phyloP scores from a whole-genome alignment of 2,888 invertebrate genomes.

The Conomelus anceps region DNA sequence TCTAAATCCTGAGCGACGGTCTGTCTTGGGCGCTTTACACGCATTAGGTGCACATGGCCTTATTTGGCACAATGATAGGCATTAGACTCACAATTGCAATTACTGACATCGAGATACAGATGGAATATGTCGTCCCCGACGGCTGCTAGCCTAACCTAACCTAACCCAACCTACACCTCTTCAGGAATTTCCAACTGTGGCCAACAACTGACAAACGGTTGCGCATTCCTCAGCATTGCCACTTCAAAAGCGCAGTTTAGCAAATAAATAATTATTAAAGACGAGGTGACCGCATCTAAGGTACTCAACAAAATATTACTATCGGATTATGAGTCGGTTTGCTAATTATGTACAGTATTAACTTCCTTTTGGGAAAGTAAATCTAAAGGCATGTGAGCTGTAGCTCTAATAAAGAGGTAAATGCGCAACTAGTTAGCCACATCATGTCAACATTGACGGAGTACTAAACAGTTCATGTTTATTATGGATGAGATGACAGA shows the following conservation, averaged over 20 bases:
- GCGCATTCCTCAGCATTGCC: background rate
- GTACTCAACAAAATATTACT: too few relatives aligned
- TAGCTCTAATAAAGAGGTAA: too few relatives aligned
- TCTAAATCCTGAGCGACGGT: background rate
- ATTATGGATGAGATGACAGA: too few relatives aligned
- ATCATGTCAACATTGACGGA: too few relatives aligned
- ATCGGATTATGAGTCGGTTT: too few relatives aligned
- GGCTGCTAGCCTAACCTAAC: background rate
- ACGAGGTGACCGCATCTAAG: too few relatives aligned
- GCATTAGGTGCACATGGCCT: background rate
- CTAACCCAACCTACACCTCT: background rate
- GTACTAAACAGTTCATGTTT: too few relatives aligned
- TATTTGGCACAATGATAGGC: background rate
- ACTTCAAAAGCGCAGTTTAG: background rate
- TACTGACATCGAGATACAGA: background rate
- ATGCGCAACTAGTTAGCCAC: too few relatives aligned
- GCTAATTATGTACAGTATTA: too few relatives aligned
- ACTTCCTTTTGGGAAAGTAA: too few relatives aligned
- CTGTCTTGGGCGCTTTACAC: background rate
- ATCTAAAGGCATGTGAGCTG: too few relatives aligned
- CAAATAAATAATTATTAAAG: background rate
- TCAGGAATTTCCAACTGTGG: background rate
- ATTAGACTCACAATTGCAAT: background rate
- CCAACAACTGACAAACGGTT: background rate
- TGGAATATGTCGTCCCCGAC: background rate